These are phyloP conservation scores for Magallana angulata DNA, from an alignment of 1,140 invertebrate genomes.

Conservation along the genomic window DNA sequence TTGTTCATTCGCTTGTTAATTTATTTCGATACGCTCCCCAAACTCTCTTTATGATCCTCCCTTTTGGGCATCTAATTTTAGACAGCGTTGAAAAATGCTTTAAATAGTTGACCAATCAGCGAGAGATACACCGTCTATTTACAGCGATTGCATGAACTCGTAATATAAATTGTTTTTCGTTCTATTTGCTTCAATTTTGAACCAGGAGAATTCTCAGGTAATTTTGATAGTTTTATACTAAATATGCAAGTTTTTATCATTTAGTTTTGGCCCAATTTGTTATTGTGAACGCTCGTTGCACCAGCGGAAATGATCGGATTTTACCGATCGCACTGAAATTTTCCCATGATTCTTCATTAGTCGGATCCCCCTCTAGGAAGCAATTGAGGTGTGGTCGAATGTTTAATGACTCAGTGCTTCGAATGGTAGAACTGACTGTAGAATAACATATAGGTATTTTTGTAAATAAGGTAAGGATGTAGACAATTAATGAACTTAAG, in stretches of 20 bases:
- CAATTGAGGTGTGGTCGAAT: slow-evolving; percentile 46
- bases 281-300: background rate
- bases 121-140: background rate
- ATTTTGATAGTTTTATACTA: background rate
- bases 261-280: background rate
- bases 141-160: background rate
- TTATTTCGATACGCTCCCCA: no score
- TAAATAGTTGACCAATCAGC: slow-evolving; percentile 14
- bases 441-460: slow-evolving; percentile 24
- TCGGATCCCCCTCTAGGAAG: slow-evolving; percentile 34
- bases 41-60: background rate
- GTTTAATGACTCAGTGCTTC: slow-evolving; percentile 38
- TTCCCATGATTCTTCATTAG: slow-evolving; percentile 39
- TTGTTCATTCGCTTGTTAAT: no score
- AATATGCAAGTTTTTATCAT: background rate
- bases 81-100: background rate
- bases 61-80: slow-evolving; percentile 18
- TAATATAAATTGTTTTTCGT: background rate
- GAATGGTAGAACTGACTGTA: slow-evolving; percentile 27
- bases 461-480: slow-evolving; percentile 33
- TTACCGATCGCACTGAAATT: background rate
- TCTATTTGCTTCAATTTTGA: background rate
- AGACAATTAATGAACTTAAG: background rate
- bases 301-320: background rate
- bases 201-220: background rate